Base-by-base conservation (phyloP, 1,140 invertebrate species). In the Caenorhabditis briggsae region DNA sequence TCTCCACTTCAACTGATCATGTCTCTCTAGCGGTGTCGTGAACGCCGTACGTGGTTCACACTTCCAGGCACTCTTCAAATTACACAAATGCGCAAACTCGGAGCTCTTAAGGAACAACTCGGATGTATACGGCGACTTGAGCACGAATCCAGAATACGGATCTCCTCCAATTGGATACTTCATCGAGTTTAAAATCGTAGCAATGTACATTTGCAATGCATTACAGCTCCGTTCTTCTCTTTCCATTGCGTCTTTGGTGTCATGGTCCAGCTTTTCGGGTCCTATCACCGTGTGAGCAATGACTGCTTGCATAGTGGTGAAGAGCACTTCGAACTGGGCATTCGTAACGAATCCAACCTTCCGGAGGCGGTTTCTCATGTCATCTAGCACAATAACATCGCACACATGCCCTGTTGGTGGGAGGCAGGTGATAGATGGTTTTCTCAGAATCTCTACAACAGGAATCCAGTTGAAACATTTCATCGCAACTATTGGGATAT, bases 1-100 rank as follows among this genome's bases (percentile, higher is more conserved):
- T 20, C 7, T 78, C 70, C 70, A 78, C 46, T 18, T 50, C 50
- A 50, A 20, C n/a, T 78, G 70, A 23, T 50, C 20, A 53, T 78
- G 70, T 9, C 46, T 14, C 41, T 78, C 70, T 18, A 78, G 12
- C 6, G 70, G 70, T 14, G 70, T 78, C 11, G 70, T 78, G 12
- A 78, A 78, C 12, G 70, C 70, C 2, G 70, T 78, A 3, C 70
- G 12, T 20, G 70, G 70, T 12, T 78, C 70, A 78, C 70, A 78
- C 33, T 78, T 78, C 70, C 70, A 78, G 8, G 53, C 70, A 53
- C 70, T 78, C n/a, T 78, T 78, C 46, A 78, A n/a, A 78, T 78
- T 78, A 53, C 70, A 78, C 7, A 78, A 33, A 78, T 78, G 70
- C 0, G 70, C 70, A 50, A 53, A 78, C 50, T 78, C 70, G 14